Conservation (phyloP, 2,113 vertebrate genomes). For the Corydoras sp. region DNA sequence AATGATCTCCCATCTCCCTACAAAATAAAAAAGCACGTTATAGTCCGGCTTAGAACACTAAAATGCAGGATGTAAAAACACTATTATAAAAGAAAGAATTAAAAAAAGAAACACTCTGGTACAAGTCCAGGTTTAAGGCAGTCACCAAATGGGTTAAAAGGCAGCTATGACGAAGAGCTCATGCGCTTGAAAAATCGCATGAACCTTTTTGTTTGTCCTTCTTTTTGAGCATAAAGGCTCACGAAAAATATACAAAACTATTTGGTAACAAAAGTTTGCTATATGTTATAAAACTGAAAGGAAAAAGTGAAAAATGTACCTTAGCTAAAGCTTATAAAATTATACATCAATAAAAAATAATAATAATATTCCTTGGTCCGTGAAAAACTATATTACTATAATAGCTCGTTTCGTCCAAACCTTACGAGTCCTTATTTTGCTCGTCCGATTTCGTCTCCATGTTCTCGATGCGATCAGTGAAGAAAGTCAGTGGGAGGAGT, state of each 20-base stretch:
- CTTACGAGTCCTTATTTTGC: slow-evolving; percentile 28
- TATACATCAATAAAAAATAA: slow-evolving; percentile 68
- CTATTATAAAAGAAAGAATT: slow-evolving; percentile 28
- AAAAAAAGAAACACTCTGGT: slow-evolving; percentile 31
- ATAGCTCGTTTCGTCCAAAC: slow-evolving; percentile 38
- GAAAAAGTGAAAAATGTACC: slow-evolving; percentile 87
- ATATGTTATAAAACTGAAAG: slow-evolving; percentile 74
- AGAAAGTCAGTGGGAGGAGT: no score
- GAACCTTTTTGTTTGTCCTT: slow-evolving; percentile 16
- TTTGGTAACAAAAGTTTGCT: slow-evolving; percentile 87
- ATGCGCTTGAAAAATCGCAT: slow-evolving; percentile 17
- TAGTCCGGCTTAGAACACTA: slow-evolving; percentile 15
- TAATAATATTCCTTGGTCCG: slow-evolving; percentile 80
- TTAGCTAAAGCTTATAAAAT: slow-evolving; percentile 92
- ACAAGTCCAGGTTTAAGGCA: slow-evolving; percentile 39
- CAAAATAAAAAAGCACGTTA: slow-evolving; percentile 8
- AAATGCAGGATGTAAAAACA: slow-evolving; percentile 35
- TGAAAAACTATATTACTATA: slow-evolving; percentile 82
- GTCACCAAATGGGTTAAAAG: slow-evolving; percentile 33
- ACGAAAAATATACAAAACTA: slow-evolving; percentile 66
- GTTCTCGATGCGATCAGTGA: no score
- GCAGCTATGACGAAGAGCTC: slow-evolving; percentile 32
- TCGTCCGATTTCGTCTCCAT: no score
- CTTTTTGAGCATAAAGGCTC: slow-evolving; percentile 40
- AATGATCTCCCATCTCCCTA: slow-evolving; percentile 29